Percentiles rank a stretch among this genome's conserved stretches.
These are phyloP conservation scores for Echiichthys vipera DNA, from an alignment of 2,797 vertebrate species.

Conservation along the genomic window DNA sequence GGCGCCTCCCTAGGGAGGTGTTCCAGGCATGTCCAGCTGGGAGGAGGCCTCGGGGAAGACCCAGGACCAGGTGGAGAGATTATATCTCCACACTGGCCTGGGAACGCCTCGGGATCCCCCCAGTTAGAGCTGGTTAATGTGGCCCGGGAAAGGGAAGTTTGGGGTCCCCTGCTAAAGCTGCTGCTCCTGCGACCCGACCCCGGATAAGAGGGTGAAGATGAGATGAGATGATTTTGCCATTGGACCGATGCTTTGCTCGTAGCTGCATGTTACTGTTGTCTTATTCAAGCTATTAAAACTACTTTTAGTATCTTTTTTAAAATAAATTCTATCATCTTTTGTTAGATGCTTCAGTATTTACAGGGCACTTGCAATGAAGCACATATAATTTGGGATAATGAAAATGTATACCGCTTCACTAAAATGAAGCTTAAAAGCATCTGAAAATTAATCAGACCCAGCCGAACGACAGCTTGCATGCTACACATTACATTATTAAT, in stretches of 20 bases:
- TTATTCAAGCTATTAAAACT: not conserved
- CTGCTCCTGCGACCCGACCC: no score
- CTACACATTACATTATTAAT: conserved; percentile 54
- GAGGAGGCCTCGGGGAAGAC: no score
- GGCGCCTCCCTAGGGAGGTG: no score
- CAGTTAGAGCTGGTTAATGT: no score
- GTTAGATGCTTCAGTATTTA: conserved; percentile 2
- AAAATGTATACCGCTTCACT: conserved; percentile 30
- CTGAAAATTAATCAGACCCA: conserved; percentile 32
- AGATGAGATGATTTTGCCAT: no score
- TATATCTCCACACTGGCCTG: no score
- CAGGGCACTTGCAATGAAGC: not conserved
- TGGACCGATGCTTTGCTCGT: not conserved
- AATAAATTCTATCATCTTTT: not conserved
- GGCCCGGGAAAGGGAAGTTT: no score
- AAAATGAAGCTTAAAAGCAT: conserved; percentile 33
- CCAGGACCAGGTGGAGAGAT: no score
- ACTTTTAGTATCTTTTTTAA: not conserved
- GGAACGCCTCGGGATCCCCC: no score
- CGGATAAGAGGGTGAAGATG: no score
- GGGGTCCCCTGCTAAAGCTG: no score
- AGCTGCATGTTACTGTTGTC: not conserved
- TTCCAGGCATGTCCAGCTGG: no score
- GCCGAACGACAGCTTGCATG: conserved; percentile 23
- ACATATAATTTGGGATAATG: conserved; percentile 29